A percentile compares a stretch with the other conserved stretches of the same genome.
Evolutionary conservation across 2,797 vertebrate species (phyloP).

Genomic region (Graptemys geographica): DNA sequence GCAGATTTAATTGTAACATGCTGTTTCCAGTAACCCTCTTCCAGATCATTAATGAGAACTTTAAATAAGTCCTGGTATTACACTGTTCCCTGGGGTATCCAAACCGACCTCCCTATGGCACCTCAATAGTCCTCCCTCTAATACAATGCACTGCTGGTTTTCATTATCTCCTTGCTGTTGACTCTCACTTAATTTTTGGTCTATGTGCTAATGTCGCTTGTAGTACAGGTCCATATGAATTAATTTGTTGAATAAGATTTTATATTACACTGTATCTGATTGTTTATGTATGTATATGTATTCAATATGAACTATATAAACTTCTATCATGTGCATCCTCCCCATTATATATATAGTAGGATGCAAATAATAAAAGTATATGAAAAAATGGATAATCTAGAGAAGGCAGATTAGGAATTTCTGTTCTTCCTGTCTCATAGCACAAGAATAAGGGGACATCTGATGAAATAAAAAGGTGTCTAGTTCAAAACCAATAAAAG

Average conservation of each 20-base stretch:
- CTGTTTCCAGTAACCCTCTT: slow-evolving; percentile 29
- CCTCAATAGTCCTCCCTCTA: not conserved
- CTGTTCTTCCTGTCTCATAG: not conserved
- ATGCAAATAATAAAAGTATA: no score
- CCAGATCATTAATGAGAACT: slow-evolving; percentile 27
- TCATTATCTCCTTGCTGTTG: slow-evolving; percentile 54
- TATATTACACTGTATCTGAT: not conserved
- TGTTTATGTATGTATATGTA: not conserved
- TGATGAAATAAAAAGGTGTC: not conserved
- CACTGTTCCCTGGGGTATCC: not conserved
- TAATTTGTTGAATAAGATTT: not conserved
- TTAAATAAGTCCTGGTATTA: not conserved
- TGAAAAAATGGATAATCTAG: no score
- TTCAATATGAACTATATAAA: not conserved
- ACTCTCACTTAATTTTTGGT: slow-evolving; percentile 41
- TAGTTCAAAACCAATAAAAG: not conserved
- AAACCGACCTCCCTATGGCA: not conserved
- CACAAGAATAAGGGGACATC: not conserved
- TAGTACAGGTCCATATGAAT: not conserved
- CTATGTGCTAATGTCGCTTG: not conserved
- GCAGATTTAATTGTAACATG: slow-evolving; percentile 28
- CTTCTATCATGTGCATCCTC: not conserved
- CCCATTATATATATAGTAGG: not conserved
- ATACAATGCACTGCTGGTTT: not conserved
- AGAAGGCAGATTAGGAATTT: not conserved